Evolutionary conservation across 1,140 invertebrate genomes (phyloP), one percentile per base, ranked within the genome.

Genomic region (Drosophila kikkawai): DNA sequence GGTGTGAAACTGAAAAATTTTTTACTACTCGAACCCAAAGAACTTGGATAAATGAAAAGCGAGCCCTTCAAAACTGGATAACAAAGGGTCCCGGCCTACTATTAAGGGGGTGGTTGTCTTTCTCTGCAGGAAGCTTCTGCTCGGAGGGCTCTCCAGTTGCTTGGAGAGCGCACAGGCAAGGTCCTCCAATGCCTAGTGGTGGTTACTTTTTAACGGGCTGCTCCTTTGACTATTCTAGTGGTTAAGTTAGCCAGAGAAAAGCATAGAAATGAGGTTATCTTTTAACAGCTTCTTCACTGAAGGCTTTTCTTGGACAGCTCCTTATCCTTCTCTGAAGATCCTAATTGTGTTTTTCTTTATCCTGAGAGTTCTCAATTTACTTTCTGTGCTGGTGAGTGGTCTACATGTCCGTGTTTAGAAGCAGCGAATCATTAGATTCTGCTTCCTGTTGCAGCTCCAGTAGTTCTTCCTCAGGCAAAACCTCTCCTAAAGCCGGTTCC

Each of bases 341-440:
- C 4, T 36, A 8, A 19, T 13, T 36, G 32, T 3, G 11, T 7
- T 7, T 4, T 32, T 9, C 48, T 51, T 12, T 9, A 17, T 32
- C n/a, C 48, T 51, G 9, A 12, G 47, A 11, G 15, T n/a, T 29
- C 7, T 4, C 48, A 45, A 42, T 22, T 29, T n/a, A 51, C 36
- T 32, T 47, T 4, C 12, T 15, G 44, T 34, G 15, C 6, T 12
- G 12, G 32, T 12, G 5, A 12, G 5, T 13, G 7, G 19, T 3
- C 61, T 68, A 79, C 37, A 87, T 67, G 42, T 82, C 51, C 12
- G 69, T 82, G 41, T 60, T 75, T 32, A 82, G 19, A 26, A 81
- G 53, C 32, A 47, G 68, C 26, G 41, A 44, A 15, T 44, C 15
- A 15, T 55, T 15, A 22, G 53, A 8, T 7, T 12, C 15, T 39